These are phyloP conservation scores for Poecilia gillii DNA, from an alignment of 2,797 vertebrate species.

Conservation along the genomic window DNA sequence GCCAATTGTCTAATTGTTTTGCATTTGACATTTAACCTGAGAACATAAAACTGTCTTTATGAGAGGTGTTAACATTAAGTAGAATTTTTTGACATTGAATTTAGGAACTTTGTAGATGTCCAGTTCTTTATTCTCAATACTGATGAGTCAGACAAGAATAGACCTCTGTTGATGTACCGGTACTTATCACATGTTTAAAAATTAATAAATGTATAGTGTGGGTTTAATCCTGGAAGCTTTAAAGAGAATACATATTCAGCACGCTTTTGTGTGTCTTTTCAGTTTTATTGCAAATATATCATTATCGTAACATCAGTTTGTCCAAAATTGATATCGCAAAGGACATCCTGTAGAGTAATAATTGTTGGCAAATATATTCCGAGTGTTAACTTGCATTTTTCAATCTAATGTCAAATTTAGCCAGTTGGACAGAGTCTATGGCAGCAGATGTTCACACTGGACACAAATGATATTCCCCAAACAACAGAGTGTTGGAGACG, in stretches of 20 bases:
- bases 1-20: not conserved
- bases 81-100: not conserved
- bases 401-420: no score
- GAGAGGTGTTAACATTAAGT: not conserved
- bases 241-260: not conserved
- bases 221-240: not conserved
- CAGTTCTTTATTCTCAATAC: not conserved
- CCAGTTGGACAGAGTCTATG: no score
- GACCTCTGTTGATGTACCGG: not conserved
- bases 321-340: not conserved
- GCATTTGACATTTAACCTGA: not conserved
- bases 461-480: no score
- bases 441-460: no score
- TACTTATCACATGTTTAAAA: not conserved
- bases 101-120: not conserved
- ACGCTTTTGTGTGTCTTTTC: not conserved
- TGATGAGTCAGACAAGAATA: not conserved
- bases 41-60: not conserved
- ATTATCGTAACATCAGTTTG: not conserved
- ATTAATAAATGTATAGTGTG: not conserved
- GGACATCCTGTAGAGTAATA: not conserved
- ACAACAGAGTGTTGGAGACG: no score
- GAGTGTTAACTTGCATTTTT: not conserved
- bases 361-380: not conserved
- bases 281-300: not conserved